Percentiles rank a stretch among this genome's conserved stretches.
phyloP scores from a whole-genome alignment of 2,888 invertebrate genomes.

The Dicyrtomina minuta region DNA sequence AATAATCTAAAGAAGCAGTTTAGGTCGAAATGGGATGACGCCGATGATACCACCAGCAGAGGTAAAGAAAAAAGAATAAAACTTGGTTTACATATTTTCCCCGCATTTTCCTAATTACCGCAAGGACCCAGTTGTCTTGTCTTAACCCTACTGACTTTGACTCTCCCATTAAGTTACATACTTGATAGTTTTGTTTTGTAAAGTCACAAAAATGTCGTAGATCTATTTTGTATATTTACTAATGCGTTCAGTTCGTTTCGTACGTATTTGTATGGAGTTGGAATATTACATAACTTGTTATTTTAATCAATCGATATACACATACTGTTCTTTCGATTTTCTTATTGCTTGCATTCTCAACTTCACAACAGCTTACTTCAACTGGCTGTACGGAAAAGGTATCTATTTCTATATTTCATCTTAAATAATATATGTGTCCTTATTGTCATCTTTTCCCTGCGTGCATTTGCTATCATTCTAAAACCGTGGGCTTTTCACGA shows the following conservation, averaged over 20 bases:
- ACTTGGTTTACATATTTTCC: not conserved
- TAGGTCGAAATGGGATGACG: conserved; percentile 60
- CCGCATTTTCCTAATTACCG: no score
- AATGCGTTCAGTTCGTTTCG: no score
- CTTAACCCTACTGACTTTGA: not conserved
- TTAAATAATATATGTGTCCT: not conserved
- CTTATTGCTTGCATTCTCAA: conserved; percentile 15
- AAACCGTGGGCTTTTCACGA: not conserved
- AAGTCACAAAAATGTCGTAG: no score
- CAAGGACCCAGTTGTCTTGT: no score
- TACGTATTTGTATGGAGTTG: no score
- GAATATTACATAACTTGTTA: no score
- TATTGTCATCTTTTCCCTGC: not conserved
- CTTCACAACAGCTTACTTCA: conserved; percentile 32
- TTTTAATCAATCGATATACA: no score
- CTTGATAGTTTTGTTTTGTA: no score
- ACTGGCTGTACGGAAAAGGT: conserved; percentile 45
- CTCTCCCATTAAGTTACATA: no score
- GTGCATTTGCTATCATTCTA: not conserved
- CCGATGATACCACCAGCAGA: conserved; percentile 56
- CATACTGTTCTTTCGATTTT: no score
- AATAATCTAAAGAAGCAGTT: conserved; percentile 66
- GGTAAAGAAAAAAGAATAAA: conserved; percentile 44
- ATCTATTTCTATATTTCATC: not conserved
- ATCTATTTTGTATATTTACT: no score